phyloP scores from a whole-genome alignment of 2,113 vertebrate genomes.

The Mesocricetus auratus region DNA sequence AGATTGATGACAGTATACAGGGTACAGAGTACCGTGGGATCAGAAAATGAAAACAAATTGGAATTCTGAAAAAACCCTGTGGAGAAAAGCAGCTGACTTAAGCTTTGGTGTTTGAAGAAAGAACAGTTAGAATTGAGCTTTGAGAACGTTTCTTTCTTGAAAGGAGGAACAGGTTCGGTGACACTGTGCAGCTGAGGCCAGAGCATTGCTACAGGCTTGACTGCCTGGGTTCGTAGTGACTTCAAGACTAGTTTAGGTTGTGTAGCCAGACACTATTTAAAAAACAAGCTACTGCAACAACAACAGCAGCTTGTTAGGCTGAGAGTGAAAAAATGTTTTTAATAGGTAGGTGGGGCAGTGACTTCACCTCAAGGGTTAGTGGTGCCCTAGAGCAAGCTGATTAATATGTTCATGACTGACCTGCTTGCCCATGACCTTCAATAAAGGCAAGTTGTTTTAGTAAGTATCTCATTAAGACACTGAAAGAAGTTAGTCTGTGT shows the following conservation, averaged over 20 bases:
- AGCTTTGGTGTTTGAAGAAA: constrained; percentile 11
- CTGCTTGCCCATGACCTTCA: not conserved
- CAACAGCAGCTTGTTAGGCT: not conserved
- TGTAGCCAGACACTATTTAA: not conserved
- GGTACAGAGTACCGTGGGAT: not conserved
- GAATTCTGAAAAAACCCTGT: constrained; percentile 26
- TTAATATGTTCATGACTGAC: not conserved
- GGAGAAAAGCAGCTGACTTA: not conserved
- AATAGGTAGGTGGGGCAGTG: not conserved
- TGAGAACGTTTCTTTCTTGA: constrained; percentile 10
- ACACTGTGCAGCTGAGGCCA: not conserved
- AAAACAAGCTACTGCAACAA: not conserved
- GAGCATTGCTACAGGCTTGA: not conserved
- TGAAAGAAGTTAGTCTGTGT: constrained; percentile 2
- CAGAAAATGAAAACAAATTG: constrained; percentile 6
- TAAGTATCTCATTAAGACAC: constrained; percentile 26
- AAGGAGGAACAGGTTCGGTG: not conserved
- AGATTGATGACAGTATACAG: constrained; percentile 3
- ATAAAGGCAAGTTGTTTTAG: constrained; percentile 52
- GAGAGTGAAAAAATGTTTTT: not conserved
- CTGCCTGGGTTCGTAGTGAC: not conserved
- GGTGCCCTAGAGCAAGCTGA: constrained; percentile 17
- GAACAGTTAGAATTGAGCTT: not conserved
- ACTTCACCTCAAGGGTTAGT: not conserved
- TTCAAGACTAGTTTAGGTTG: not conserved